A percentile compares a stretch with the other conserved stretches of the same genome.
Conservation (phyloP, 2,113 vertebrate genomes). For the Mastomys coucha region DNA sequence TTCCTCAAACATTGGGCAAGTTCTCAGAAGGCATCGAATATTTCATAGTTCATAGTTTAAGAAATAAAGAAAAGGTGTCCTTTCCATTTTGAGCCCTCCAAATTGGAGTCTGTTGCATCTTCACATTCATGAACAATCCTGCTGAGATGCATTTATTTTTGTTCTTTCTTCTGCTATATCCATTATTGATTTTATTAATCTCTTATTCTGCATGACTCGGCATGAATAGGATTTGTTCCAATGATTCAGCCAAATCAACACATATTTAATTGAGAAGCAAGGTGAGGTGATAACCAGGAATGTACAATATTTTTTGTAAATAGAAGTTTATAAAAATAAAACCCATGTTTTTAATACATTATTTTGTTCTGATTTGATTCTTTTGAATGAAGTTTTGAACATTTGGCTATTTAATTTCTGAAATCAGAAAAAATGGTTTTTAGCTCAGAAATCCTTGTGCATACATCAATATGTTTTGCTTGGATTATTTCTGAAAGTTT, state of each 20-base stretch:
- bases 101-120: constrained; percentile 35
- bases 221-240: not conserved
- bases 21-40: constrained; percentile 65
- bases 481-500: constrained; percentile 19
- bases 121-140: constrained; percentile 7
- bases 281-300: not conserved
- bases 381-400: not conserved
- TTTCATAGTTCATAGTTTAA: constrained; percentile 66
- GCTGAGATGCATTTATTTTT: not conserved
- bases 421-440: constrained; percentile 27
- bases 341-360: not conserved
- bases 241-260: constrained; percentile 15
- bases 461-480: constrained; percentile 8
- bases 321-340: not conserved
- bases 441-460: constrained; percentile 35
- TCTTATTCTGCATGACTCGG: not conserved
- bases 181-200: constrained; percentile 48
- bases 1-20: constrained; percentile 57
- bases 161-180: constrained; percentile 40
- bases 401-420: not conserved
- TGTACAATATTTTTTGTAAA: not conserved
- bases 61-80: constrained; percentile 28
- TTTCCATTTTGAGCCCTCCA: not conserved
- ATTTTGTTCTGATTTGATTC: not conserved
- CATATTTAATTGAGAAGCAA: not conserved